phyloP scores from a whole-genome alignment of 2,888 invertebrate species.

The Synergus itoensis region DNA sequence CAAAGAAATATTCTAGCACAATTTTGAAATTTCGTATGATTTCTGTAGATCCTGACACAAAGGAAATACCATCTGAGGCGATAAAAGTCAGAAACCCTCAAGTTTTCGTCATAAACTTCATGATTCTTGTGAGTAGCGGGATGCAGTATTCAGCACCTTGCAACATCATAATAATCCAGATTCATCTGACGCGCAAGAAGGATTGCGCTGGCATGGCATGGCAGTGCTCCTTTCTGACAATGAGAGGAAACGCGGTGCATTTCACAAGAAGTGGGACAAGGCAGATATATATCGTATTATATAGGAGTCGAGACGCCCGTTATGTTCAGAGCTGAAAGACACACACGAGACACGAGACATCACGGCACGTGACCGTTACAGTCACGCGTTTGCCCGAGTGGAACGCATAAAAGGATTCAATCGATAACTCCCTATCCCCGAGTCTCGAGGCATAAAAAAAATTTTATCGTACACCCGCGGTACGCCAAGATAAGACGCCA shows the following conservation, averaged over 20 bases:
- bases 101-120: constrained; percentile 20
- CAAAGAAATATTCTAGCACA: background rate
- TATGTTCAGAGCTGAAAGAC: constrained; percentile 11
- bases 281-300: background rate
- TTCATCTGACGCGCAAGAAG: constrained; percentile 34
- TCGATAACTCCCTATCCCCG: constrained; percentile 43
- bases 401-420: constrained; percentile 47
- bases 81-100: constrained; percentile 3
- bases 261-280: constrained; percentile 30
- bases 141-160: constrained; percentile 24
- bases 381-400: constrained; percentile 49
- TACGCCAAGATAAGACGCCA: constrained; percentile 31
- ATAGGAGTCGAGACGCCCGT: constrained; percentile 2
- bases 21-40: background rate
- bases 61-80: background rate
- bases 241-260: constrained; percentile 30
- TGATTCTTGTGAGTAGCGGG: background rate
- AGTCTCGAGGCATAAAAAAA: constrained; percentile 20
- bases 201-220: background rate
- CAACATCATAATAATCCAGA: constrained; percentile 35
- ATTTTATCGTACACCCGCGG: constrained; percentile 28
- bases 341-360: constrained; percentile 30
- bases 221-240: constrained; percentile 29
- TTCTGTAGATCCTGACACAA: background rate
- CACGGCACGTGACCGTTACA: constrained; percentile 55